Percentiles rank a stretch among this genome's conserved stretches.
phyloP scores from a whole-genome alignment of 1,140 invertebrate species.

The Drosophila yakuba region DNA sequence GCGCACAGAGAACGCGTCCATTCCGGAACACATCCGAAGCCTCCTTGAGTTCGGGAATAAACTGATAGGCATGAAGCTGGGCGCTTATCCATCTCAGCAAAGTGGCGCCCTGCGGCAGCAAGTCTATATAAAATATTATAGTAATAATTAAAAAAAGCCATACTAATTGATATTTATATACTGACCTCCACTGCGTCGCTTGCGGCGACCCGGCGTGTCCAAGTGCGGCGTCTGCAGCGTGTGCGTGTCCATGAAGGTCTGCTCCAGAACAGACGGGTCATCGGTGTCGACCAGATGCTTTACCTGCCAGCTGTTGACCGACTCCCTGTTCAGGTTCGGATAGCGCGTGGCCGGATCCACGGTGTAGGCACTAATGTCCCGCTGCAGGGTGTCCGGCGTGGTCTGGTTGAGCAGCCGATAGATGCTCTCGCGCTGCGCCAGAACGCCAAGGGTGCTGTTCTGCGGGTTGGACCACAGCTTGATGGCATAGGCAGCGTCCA shows the following conservation, averaged over 20 bases:
- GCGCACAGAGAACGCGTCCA: conserved; percentile 77
- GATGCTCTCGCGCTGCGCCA: conserved; percentile 97
- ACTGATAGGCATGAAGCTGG: conserved; percentile 70
- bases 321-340: conserved; percentile 87
- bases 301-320: conserved; percentile 87
- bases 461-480: conserved; percentile 91
- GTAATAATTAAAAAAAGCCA: not conserved
- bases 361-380: conserved; percentile 94
- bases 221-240: conserved; percentile 59
- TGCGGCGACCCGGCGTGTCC: conserved; percentile 72
- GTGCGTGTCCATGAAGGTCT: conserved; percentile 85
- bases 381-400: conserved; percentile 97
- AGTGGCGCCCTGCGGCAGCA: conserved; percentile 62
- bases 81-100: conserved; percentile 78
- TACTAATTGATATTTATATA: not conserved
- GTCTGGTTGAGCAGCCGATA: conserved; percentile 96
- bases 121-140: conserved; percentile 36
- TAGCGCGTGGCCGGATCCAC: conserved; percentile 95
- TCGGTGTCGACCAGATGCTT: conserved; percentile 87
- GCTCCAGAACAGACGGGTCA: conserved; percentile 87
- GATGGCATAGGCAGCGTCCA: conserved; percentile 98
- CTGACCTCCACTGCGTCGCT: conserved; percentile 79
- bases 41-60: conserved; percentile 70
- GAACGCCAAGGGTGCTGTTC: conserved; percentile 90
- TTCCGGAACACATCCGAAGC: conserved; percentile 81